Evolutionary conservation across 2,888 invertebrate genomes (phyloP).

Genomic region (Dasypogon diadema): DNA sequence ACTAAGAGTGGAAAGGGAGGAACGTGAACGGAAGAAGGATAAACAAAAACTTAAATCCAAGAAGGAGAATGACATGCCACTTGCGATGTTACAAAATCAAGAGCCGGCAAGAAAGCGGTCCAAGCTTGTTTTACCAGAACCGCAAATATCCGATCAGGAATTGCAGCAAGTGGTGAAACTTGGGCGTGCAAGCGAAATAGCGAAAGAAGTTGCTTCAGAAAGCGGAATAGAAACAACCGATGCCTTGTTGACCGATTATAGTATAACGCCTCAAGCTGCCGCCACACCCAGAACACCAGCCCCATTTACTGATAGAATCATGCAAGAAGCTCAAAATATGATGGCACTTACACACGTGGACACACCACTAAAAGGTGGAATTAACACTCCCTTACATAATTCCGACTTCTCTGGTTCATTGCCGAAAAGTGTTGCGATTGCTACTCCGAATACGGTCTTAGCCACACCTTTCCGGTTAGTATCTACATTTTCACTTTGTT

Average conservation of each 20-base stretch:
- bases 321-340: constrained; percentile 98
- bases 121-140: constrained; percentile 95
- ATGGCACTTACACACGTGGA: constrained; percentile 98
- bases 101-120: constrained; percentile 94
- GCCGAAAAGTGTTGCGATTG: constrained; percentile 77
- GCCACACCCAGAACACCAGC: constrained; percentile 90
- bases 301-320: constrained; percentile 82
- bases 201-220: constrained; percentile 87
- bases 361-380: constrained; percentile 95
- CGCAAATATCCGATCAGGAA: constrained; percentile 95
- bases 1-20: constrained; percentile 89
- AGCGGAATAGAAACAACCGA: constrained; percentile 84
- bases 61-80: constrained; percentile 95
- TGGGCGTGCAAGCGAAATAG: constrained; percentile 90
- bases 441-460: constrained; percentile 92
- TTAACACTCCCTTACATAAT: constrained; percentile 93
- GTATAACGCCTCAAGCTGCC: constrained; percentile 78
- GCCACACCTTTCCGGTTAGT: constrained; percentile 83
- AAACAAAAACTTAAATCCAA: constrained; percentile 95
- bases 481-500: no score
- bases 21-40: constrained; percentile 93
- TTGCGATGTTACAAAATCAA: constrained; percentile 86
- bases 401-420: constrained; percentile 88
- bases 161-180: constrained; percentile 92
- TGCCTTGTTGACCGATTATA: constrained; percentile 91